Percentiles rank a stretch among this genome's conserved stretches.
phyloP scores from a whole-genome alignment of 2,113 vertebrate genomes.

The Thalassoma bifasciatum region DNA sequence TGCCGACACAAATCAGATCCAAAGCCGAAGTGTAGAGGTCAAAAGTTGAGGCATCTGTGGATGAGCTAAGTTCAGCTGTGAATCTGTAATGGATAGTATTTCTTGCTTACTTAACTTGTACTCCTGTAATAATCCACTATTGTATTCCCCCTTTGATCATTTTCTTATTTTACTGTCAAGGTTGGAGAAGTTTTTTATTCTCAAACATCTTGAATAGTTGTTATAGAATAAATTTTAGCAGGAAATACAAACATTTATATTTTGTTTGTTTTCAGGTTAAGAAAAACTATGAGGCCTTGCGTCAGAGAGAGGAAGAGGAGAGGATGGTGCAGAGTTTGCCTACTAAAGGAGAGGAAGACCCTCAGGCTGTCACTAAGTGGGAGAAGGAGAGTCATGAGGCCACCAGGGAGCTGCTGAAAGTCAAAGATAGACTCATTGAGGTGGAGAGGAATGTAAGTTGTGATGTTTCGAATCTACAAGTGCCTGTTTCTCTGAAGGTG shows the following conservation, averaged over 20 bases:
- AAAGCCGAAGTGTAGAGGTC: not conserved
- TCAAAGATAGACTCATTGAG: slow-evolving; percentile 98
- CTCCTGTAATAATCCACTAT: not conserved
- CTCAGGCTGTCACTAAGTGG: slow-evolving; percentile 87
- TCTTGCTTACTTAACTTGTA: not conserved
- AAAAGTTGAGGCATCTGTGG: not conserved
- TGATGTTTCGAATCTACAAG: not conserved
- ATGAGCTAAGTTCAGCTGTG: not conserved
- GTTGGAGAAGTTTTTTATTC: not conserved
- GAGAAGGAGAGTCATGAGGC: slow-evolving; percentile 95
- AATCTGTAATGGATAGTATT: not conserved
- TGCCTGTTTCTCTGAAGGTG: not conserved
- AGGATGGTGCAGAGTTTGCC: slow-evolving; percentile 91
- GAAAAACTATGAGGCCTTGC: slow-evolving; percentile 98
- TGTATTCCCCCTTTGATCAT: not conserved
- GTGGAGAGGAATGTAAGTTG: slow-evolving; percentile 96
- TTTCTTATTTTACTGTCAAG: not conserved
- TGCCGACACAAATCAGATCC: slow-evolving; percentile 6
- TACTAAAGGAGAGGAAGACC: slow-evolving; percentile 85
- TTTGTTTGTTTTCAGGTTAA: slow-evolving; percentile 86
- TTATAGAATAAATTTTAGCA: not conserved
- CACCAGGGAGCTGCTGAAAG: slow-evolving; percentile 94
- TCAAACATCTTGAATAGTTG: not conserved
- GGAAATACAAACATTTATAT: not conserved
- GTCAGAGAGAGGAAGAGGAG: slow-evolving; percentile 97